Evolutionary conservation across 2,888 invertebrate genomes (phyloP).

Genomic region (Tuberolachnus salignus): DNA sequence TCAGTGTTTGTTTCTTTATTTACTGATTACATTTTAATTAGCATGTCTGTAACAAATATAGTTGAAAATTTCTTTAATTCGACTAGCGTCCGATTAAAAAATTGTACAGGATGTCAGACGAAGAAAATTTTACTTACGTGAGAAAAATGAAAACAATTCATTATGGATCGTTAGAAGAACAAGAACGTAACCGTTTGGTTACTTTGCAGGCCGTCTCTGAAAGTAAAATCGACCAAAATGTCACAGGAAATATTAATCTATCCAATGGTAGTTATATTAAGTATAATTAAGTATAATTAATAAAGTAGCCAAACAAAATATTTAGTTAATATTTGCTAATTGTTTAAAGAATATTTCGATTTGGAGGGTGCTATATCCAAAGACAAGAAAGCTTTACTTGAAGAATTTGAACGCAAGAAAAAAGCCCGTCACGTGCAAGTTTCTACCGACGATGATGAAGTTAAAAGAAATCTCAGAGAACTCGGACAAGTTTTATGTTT

Average conservation of each 20-base stretch:
- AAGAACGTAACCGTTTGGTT: slow-evolving; percentile 75
- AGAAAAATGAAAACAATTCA: slow-evolving; percentile 81
- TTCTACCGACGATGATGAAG: slow-evolving; percentile 97
- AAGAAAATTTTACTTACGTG: slow-evolving; percentile 71
- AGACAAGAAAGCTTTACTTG: slow-evolving; percentile 88
- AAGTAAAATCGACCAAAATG: slow-evolving; percentile 66
- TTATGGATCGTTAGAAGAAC: slow-evolving; percentile 89
- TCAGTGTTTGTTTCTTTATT: too few relatives aligned
- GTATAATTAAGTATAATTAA: slow-evolving; percentile 57
- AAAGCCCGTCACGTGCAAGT: slow-evolving; percentile 95
- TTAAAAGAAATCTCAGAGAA: slow-evolving; percentile 87
- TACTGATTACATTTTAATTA: too few relatives aligned
- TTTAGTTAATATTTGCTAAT: not conserved
- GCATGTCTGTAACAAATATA: too few relatives aligned
- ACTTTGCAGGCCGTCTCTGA: slow-evolving; percentile 65
- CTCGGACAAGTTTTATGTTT: slow-evolving; percentile 95
- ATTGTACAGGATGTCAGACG: slow-evolving; percentile 76
- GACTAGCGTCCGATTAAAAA: too few relatives aligned
- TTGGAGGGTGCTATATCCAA: slow-evolving; percentile 84
- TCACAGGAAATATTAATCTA: slow-evolving; percentile 71
- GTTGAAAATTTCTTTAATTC: too few relatives aligned
- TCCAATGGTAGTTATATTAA: slow-evolving; percentile 68
- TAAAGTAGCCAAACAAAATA: slow-evolving; percentile 32
- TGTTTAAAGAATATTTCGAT: slow-evolving; percentile 77
- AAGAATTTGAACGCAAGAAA: slow-evolving; percentile 93